Evolutionary conservation across 2,888 invertebrate species (phyloP).

Genomic region (Linyphia triangularis): DNA sequence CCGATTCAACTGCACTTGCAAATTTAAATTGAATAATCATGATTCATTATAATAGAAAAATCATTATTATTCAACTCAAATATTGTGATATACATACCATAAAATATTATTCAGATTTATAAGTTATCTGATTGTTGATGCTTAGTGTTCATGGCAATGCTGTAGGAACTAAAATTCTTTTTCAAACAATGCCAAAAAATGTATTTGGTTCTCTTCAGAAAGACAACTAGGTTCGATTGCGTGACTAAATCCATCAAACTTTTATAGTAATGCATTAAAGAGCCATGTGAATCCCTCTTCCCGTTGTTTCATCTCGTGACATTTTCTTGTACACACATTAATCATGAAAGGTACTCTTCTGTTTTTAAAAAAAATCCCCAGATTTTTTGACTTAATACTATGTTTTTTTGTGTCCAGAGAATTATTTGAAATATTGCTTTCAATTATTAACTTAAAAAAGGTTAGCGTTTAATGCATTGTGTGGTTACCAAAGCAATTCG

Average conservation of each 20-base stretch:
- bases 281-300: constrained; percentile 35
- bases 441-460: background rate
- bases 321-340: constrained; percentile 54
- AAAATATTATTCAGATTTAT: too few relatives aligned
- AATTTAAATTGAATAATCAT: too few relatives aligned
- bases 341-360: constrained; percentile 30
- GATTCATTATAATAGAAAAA: too few relatives aligned
- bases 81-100: too few relatives aligned
- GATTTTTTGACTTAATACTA: constrained; percentile 15
- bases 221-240: background rate
- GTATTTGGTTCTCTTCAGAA: background rate
- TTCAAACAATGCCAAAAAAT: background rate
- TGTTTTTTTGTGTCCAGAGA: background rate
- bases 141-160: too few relatives aligned
- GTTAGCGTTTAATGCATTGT: background rate
- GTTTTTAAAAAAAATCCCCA: background rate
- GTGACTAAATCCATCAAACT: constrained; percentile 53
- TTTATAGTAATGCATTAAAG: constrained; percentile 34
- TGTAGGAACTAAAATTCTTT: background rate
- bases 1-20: too few relatives aligned
- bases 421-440: background rate
- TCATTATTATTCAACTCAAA: too few relatives aligned
- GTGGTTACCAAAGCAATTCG: background rate
- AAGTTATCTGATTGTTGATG: too few relatives aligned
- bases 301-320: constrained; percentile 47